Conservation (phyloP, 1,140 invertebrate species). For the Capitella teleta region DNA sequence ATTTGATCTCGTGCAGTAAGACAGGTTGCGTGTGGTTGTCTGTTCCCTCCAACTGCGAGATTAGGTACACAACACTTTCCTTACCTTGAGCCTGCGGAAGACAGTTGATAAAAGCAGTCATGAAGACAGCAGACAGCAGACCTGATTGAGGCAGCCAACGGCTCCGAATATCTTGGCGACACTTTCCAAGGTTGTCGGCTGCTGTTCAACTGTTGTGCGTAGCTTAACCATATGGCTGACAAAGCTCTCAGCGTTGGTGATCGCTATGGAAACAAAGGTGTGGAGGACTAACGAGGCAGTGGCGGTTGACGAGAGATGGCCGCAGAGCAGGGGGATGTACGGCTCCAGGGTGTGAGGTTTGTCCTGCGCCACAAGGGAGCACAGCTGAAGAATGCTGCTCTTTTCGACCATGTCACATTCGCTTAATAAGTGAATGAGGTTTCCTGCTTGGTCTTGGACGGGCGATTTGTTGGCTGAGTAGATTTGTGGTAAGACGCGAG, state of each 20-base stretch:
- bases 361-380: conserved; percentile 65
- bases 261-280: conserved; percentile 64
- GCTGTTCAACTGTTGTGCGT: conserved; percentile 54
- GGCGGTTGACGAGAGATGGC: conserved; percentile 52
- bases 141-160: conserved; percentile 36
- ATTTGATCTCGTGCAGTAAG: too few relatives aligned
- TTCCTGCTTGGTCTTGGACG: conserved; percentile 69
- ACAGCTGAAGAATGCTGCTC: conserved; percentile 66
- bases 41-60: too few relatives aligned
- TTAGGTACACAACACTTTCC: too few relatives aligned
- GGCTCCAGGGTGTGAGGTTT: conserved; percentile 64
- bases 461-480: conserved; percentile 75
- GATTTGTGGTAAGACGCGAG: conserved; percentile 72
- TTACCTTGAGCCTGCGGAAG: too few relatives aligned
- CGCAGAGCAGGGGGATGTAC: conserved; percentile 62
- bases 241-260: conserved; percentile 53
- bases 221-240: conserved; percentile 57
- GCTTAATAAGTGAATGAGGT: conserved; percentile 65
- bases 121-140: too few relatives aligned
- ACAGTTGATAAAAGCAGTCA: too few relatives aligned
- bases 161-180: conserved; percentile 38
- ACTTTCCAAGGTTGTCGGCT: conserved; percentile 52
- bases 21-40: too few relatives aligned
- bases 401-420: conserved; percentile 73
- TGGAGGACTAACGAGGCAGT: conserved; percentile 56